These are phyloP conservation scores for Hypotaenidia okinawae DNA, from an alignment of 2,797 vertebrate genomes.

Conservation along the genomic window DNA sequence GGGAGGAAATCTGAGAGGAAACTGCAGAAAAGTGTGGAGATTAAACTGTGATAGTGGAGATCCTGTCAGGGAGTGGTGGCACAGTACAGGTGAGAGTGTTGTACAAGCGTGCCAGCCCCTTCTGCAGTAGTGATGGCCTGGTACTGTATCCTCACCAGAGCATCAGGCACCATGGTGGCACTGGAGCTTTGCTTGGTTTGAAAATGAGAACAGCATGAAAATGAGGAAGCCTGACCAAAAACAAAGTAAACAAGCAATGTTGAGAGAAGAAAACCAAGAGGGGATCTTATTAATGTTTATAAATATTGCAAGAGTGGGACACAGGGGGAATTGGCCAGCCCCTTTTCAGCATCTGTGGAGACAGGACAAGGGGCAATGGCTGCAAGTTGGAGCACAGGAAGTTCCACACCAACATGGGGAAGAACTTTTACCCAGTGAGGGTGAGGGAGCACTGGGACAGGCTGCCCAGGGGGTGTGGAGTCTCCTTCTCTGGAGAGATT, in stretches of 20 bases:
- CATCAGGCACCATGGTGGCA: accelerated
- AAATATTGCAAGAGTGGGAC: too few species aligned
- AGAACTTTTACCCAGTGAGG: too few species aligned
- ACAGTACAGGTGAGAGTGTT: accelerated
- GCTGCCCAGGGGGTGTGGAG: too few species aligned
- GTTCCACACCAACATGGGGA: too few species aligned
- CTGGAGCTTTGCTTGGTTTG: not conserved
- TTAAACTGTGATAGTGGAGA: not conserved
- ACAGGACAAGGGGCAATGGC: too few species aligned
- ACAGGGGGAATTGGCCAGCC: too few species aligned
- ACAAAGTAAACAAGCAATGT: not conserved
- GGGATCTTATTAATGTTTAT: too few species aligned
- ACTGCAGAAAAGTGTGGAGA: not conserved
- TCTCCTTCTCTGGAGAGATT: too few species aligned
- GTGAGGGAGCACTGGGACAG: too few species aligned
- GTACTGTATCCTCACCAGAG: accelerated
- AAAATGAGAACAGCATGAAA: not conserved
- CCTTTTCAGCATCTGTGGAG: too few species aligned
- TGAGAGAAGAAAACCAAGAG: too few species aligned
- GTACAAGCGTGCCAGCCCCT: not conserved
- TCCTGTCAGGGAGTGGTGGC: not conserved
- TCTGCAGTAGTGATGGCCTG: not conserved
- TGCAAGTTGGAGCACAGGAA: too few species aligned
- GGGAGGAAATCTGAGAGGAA: not conserved
- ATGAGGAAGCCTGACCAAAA: not conserved